A percentile compares a stretch with the other conserved stretches of the same genome.
Conservation (phyloP, 2,888 invertebrate genomes). For the Dryadula phaetusa region DNA sequence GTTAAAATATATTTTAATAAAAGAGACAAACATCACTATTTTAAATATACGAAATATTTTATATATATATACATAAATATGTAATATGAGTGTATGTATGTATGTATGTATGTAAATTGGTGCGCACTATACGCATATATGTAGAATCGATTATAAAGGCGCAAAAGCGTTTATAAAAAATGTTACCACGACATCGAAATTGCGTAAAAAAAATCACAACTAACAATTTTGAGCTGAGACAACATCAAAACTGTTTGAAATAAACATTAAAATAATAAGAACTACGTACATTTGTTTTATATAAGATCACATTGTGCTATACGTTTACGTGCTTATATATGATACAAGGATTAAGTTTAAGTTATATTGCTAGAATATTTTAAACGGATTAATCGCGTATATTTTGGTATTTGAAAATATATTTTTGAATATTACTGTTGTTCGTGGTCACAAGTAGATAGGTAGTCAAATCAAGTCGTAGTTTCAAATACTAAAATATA, state of each 20-base stretch:
- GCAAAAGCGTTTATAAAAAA: constrained; percentile 81
- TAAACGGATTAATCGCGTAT: no score
- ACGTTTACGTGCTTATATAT: constrained; percentile 19
- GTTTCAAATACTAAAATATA: no score
- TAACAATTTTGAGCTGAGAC: constrained; percentile 62
- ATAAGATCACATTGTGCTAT: constrained; percentile 41
- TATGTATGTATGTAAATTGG: constrained; percentile 28
- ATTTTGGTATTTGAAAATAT: no score
- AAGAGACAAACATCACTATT: constrained; percentile 23
- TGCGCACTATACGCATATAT: constrained; percentile 48
- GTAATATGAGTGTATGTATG: no score
- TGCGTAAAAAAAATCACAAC: constrained; percentile 66
- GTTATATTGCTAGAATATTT: no score
- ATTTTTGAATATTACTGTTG: neutral
- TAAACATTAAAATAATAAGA: constrained; percentile 25
- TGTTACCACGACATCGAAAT: constrained; percentile 74
- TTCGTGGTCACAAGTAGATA: no score
- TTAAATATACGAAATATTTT: constrained; percentile 29
- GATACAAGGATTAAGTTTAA: constrained; percentile 14
- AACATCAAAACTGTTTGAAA: constrained; percentile 51
- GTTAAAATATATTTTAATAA: constrained; percentile 1
- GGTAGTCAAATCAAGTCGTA: no score
- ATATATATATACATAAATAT: constrained; percentile 25
- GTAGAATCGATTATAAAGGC: constrained; percentile 66
- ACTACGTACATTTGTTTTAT: constrained; percentile 27